These are phyloP conservation scores for Sternarchorhynchus goeldii DNA, from an alignment of 2,797 vertebrate genomes.

Conservation along the genomic window DNA sequence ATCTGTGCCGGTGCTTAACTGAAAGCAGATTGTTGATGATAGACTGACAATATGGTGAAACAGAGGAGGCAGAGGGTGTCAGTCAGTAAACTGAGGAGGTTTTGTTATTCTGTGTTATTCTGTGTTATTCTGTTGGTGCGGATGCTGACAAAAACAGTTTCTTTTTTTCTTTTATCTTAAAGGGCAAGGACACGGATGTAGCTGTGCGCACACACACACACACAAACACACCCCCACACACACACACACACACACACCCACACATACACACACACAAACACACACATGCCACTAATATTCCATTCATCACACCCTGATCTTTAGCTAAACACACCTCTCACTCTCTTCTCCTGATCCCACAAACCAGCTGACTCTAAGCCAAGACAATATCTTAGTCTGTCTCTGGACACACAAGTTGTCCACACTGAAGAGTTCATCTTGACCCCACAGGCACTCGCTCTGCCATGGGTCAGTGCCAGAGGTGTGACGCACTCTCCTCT, in stretches of 20 bases:
- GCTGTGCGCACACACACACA: neutral
- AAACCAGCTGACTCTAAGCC: slow-evolving; percentile 43
- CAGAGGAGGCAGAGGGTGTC: slow-evolving; percentile 45
- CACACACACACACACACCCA: neutral
- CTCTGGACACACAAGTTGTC: slow-evolving; percentile 50
- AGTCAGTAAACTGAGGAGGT: slow-evolving; percentile 28
- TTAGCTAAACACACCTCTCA: slow-evolving; percentile 26
- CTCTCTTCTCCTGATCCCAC: slow-evolving; percentile 37
- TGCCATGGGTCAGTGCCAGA: slow-evolving; percentile 54
- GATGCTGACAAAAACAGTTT: slow-evolving; percentile 43
- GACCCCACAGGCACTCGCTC: slow-evolving; percentile 35
- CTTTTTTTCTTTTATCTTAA: slow-evolving; percentile 8
- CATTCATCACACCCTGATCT: slow-evolving; percentile 10
- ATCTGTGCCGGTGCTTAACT: slow-evolving; percentile 60
- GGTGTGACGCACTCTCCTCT: slow-evolving; percentile 48
- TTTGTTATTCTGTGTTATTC: slow-evolving; percentile 28
- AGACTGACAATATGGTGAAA: slow-evolving; percentile 42
- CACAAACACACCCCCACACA: neutral
- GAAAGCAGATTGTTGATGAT: slow-evolving; percentile 64
- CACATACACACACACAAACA: neutral
- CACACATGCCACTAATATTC: neutral
- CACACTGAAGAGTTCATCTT: slow-evolving; percentile 43
- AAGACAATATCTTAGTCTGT: slow-evolving; percentile 44
- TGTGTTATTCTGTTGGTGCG: slow-evolving; percentile 24
- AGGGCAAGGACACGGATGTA: neutral